Evolutionary conservation across 2,113 vertebrate species (phyloP).

Genomic region (Rynchops niger): DNA sequence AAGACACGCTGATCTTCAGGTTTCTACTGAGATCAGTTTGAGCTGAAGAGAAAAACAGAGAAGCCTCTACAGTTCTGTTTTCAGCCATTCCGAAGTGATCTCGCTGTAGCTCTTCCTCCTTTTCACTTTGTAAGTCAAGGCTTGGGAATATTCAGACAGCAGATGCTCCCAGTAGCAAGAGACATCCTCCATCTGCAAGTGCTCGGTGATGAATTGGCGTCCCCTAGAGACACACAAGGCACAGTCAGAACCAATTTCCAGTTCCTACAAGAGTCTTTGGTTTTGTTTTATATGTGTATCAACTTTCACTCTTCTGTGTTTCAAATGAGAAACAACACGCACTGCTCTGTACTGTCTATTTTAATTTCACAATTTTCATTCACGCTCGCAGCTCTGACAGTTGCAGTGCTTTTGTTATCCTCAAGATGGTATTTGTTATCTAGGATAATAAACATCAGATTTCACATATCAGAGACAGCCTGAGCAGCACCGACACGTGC

Average conservation of each 20-base stretch:
- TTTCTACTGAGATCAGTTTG: not conserved
- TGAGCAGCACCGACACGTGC: not conserved
- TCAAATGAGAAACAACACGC: not conserved
- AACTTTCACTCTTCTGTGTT: not conserved
- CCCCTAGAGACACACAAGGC: constrained; percentile 79
- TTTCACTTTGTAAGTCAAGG: constrained; percentile 86
- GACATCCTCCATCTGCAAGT: constrained; percentile 90
- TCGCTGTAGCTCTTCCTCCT: constrained; percentile 78
- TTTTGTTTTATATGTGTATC: not conserved
- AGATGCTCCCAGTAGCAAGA: constrained; percentile 94
- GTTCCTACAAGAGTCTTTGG: not conserved
- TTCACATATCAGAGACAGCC: not conserved
- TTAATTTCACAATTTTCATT: not conserved
- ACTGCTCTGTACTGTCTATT: not conserved
- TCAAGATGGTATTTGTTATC: constrained; percentile 55
- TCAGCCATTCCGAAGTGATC: constrained; percentile 73
- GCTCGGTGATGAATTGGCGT: constrained; percentile 84
- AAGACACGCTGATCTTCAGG: not conserved
- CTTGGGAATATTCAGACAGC: constrained; percentile 83
- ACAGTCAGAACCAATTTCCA: constrained; percentile 4
- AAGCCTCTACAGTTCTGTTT: constrained; percentile 84
- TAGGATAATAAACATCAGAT: constrained; percentile 44
- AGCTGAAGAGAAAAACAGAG: not conserved
- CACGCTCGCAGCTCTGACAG: not conserved
- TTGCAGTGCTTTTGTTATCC: constrained; percentile 40